Base-by-base conservation (phyloP, 2,797 vertebrate genomes). In the Pangasius krempfi region DNA sequence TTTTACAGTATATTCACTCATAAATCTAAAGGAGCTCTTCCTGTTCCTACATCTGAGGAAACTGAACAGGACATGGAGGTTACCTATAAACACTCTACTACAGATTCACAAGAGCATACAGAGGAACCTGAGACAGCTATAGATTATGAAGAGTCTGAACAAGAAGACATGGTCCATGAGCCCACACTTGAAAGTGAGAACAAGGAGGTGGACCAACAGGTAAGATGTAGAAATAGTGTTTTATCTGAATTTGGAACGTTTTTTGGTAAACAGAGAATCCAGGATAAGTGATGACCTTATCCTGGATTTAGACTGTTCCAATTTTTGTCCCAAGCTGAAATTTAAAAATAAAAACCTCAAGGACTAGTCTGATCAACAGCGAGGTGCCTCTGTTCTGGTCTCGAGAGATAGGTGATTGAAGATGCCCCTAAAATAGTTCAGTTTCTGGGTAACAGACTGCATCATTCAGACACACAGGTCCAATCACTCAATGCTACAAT, bases 281-380 rank as follows among this genome's bases (percentile, higher is more conserved):
- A 66, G 66, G 64, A 91, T 79, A 91, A 91, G 84, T 86, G 72
- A 73, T 86, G 86, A 89, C 75, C 91, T 88, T 88, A 88, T 90
- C 54, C 84, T 52, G 66, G 86, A 87, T 92, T 80, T 91, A 92
- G 79, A 84, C 75, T 92, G 92, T 88, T 94, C 91, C 87, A 90
- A 89, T 94, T 94, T 70, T 83, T 89, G 84, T 93, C 90, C 93
- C 91, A 92, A 89, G 91, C 93, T 87, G 92, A 91, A 88, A 92
- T 90, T 92, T 92, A 95, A 93, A 95, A 94, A 93, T 92, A 92
- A 92, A 92, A 88, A 88, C 78, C 91, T 93, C 92, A 94, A 95
- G 92, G 94, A 92, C 91, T 6, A 54, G 60, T 91, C 88, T 88
- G 91, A 93, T 95, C 92, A 92, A 93, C 94, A 92, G 87, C 86